Percentiles rank a stretch among this genome's conserved stretches.
phyloP scores from a whole-genome alignment of 2,113 vertebrate genomes.

The Labeo catla region DNA sequence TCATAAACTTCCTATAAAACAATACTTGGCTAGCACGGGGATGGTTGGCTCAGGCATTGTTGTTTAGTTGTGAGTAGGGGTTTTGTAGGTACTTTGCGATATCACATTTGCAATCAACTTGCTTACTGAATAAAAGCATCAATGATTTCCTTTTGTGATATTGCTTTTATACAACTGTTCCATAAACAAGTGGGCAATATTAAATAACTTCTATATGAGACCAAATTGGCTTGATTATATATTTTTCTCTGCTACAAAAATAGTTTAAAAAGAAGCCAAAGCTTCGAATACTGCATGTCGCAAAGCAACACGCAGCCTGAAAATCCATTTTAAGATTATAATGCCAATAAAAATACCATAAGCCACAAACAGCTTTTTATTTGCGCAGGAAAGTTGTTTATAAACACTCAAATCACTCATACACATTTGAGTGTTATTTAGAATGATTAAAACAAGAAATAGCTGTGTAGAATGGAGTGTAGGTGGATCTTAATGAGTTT shows the following conservation, averaged over 20 bases:
- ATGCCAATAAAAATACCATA: background rate
- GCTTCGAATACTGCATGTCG: background rate
- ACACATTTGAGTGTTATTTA: background rate
- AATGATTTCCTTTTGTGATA: background rate
- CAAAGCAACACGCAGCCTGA: background rate
- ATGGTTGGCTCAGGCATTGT: background rate
- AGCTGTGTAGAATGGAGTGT: background rate
- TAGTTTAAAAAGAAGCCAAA: background rate
- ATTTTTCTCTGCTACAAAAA: background rate
- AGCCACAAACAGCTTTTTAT: background rate
- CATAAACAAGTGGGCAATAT: background rate
- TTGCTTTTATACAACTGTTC: background rate
- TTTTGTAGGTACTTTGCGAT: background rate
- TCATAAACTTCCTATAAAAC: background rate
- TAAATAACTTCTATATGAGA: background rate
- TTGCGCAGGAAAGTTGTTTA: background rate
- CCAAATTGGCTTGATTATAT: background rate
- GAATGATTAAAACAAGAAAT: constrained; percentile 2
- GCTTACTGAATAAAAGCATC: background rate
- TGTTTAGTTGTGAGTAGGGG: background rate
- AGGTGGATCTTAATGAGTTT: constrained; percentile 25
- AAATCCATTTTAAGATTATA: background rate
- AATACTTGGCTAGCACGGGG: background rate
- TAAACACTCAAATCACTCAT: background rate
- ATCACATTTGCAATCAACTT: background rate